Conservation (phyloP, 2,113 vertebrate species). For the Gavialis gangeticus region DNA sequence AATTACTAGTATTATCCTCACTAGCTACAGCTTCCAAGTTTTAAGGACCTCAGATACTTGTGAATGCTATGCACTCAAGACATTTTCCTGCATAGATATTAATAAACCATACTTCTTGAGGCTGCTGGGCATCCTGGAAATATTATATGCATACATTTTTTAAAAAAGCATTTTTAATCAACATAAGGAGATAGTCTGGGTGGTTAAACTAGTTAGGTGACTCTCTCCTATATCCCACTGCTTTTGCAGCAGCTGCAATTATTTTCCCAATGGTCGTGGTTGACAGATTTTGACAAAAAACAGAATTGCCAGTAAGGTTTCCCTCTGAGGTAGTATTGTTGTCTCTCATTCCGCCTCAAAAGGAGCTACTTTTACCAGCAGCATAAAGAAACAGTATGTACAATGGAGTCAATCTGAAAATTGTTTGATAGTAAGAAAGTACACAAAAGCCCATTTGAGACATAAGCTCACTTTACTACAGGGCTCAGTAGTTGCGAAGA, state of each 20-base stretch:
- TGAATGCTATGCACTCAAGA: fast-evolving
- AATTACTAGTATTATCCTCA: not conserved
- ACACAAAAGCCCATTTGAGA: not conserved
- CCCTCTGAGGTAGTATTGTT: not conserved
- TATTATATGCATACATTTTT: not conserved
- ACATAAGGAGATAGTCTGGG: not conserved
- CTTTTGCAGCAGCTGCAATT: not conserved
- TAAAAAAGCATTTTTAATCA: not conserved
- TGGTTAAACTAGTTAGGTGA: not conserved
- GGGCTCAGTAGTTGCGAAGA: not conserved
- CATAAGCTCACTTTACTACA: not conserved
- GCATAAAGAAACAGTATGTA: not conserved
- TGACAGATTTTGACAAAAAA: not conserved
- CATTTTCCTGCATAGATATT: not conserved
- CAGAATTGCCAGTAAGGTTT: not conserved
- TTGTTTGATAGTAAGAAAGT: not conserved
- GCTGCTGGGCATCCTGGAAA: not conserved
- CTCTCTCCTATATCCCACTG: not conserved
- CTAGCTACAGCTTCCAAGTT: not conserved
- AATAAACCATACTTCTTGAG: not conserved
- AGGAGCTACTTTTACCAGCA: not conserved
- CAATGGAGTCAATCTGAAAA: not conserved
- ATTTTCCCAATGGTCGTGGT: not conserved
- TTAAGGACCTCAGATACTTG: not conserved
- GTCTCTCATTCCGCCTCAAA: not conserved